Base-by-base conservation (phyloP, 30 jellyfish, hydroid and myxozoan species). In the Hydractinia symbiolongicarpus region DNA sequence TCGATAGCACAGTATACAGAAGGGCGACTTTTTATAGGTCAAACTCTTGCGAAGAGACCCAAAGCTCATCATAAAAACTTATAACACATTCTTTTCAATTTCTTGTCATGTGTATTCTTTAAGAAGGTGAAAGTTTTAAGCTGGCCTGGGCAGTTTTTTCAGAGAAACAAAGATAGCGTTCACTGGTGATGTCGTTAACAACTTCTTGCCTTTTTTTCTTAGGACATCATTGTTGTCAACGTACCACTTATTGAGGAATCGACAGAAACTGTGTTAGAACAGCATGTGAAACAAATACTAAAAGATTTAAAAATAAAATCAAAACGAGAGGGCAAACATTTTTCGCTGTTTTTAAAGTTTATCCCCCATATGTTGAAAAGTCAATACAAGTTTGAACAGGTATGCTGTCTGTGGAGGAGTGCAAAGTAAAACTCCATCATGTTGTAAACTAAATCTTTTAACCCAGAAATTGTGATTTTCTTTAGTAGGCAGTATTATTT, bases 351-450 rank as follows among this genome's bases (percentile, higher is more conserved):
- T 56, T 72, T 89, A 17, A 88, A 85, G 82, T 75, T 85, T 19
- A 54, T 89, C 13, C 91, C 91, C 6, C 84, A 83, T 5, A 73
- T 89, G 88, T 73, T 89, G 82, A 72, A 72, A 72, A 86, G 82
- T 49, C 97, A 89, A 74, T 89, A 84, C 67, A 61, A 55, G 66
- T 89, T 77, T 84, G 97, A 89, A 81, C 91, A 83, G 93, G 97
- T 89, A 60, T n/a, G 84, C 8, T 44, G 4, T 78, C 44, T 30
- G 44, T 30, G 44, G 44, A 30, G 44, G 44, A 30, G 44, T 30
- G 44, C 44, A 30, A 30, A 30, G 44, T 30, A 30, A 30, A 30
- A 30, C 44, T 30, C 44, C 44, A 30, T 30, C 44, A 2, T 1
- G 44, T 2, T 30, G 1, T 30, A 30, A 30, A 30, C 44, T 30